Conservation (phyloP, 2,113 vertebrate genomes). For the Eulemur macaco region DNA sequence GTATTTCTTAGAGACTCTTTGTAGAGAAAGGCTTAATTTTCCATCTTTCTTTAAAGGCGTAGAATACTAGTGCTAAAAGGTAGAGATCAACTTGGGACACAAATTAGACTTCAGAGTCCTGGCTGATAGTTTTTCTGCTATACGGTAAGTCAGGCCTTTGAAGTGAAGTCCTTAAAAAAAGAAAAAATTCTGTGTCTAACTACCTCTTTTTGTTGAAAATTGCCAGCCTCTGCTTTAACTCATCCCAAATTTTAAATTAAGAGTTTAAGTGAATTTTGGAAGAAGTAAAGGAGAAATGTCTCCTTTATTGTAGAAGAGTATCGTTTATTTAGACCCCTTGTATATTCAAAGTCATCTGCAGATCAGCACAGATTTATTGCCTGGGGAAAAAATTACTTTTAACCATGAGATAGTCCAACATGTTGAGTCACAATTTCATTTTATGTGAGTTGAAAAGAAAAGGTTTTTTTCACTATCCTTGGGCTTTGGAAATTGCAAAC, state of each 20-base stretch:
- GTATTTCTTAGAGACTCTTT: background rate
- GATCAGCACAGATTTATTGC: background rate
- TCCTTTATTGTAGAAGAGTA: background rate
- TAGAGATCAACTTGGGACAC: background rate
- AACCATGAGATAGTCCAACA: background rate
- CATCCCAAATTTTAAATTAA: background rate
- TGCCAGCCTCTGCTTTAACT: background rate
- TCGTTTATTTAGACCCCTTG: background rate
- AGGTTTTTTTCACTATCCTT: background rate
- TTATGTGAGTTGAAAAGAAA: background rate
- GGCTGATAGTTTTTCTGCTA: background rate
- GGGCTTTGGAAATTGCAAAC: background rate
- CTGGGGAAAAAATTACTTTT: background rate
- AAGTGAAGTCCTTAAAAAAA: slow-evolving; percentile 2
- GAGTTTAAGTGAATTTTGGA: background rate
- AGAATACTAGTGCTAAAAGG: background rate
- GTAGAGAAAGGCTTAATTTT: background rate
- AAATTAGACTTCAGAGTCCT: background rate
- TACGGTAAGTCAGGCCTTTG: background rate
- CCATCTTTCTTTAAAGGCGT: background rate
- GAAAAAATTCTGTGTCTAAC: background rate
- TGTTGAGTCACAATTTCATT: background rate
- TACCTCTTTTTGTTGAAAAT: background rate
- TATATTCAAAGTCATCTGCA: slow-evolving; percentile 1
- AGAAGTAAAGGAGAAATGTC: background rate